phyloP scores from a whole-genome alignment of 2,113 vertebrate genomes.

The Heterocephalus glaber region DNA sequence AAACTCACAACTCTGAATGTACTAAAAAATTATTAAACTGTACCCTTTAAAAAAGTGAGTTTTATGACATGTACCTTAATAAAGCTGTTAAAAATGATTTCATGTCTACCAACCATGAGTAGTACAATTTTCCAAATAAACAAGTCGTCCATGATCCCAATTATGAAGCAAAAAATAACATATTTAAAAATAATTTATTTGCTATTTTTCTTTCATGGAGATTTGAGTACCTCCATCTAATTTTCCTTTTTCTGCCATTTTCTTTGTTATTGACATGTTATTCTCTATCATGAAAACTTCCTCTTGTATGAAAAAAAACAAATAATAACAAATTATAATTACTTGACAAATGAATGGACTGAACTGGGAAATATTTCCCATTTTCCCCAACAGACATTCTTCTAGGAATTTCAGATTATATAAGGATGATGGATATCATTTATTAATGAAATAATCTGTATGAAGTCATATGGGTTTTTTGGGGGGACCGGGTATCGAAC shows the following conservation, averaged over 20 bases:
- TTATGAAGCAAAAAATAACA: neutral
- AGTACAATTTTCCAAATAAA: slow-evolving; percentile 6
- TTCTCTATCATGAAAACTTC: neutral
- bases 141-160: neutral
- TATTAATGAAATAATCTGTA: slow-evolving; percentile 41
- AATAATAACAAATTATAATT: slow-evolving; percentile 10
- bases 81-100: neutral
- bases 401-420: slow-evolving; percentile 44
- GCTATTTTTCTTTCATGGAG: neutral
- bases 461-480: slow-evolving; percentile 28
- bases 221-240: neutral
- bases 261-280: slow-evolving; percentile 41
- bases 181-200: slow-evolving; percentile 22
- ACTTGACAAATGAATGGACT: neutral
- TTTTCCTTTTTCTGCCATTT: neutral
- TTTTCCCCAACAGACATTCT: slow-evolving; percentile 3
- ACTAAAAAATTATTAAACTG: neutral
- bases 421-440: neutral
- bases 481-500: no score
- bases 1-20: neutral
- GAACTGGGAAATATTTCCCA: slow-evolving; percentile 26
- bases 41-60: neutral
- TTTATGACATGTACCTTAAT: neutral
- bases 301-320: slow-evolving; percentile 28
- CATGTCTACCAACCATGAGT: neutral